Conservation (phyloP, 2,113 vertebrate genomes). For the Dromaius novaehollandiae region DNA sequence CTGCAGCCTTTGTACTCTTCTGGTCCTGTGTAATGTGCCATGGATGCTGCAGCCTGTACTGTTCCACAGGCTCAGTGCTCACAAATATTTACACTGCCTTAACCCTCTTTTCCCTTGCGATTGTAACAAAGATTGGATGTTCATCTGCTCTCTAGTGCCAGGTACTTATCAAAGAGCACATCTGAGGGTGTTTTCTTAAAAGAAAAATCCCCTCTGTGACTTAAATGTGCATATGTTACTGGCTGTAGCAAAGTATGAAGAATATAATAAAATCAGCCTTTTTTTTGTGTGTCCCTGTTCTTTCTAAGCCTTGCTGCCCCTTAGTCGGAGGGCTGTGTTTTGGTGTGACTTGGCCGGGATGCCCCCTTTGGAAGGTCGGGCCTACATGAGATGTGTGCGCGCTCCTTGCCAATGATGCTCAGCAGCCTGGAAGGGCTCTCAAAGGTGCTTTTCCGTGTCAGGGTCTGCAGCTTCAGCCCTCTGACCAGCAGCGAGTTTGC, state of each 20-base stretch:
- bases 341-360: neutral
- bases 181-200: conserved; percentile 9
- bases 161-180: neutral
- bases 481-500: neutral
- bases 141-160: neutral
- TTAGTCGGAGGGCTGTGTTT: neutral
- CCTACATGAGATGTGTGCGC: neutral
- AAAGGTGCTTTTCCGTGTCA: neutral
- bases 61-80: neutral
- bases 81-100: neutral
- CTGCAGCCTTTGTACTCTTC: neutral
- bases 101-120: neutral
- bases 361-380: neutral
- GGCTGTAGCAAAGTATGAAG: neutral
- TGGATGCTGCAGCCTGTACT: neutral
- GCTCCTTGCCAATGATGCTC: neutral
- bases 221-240: neutral
- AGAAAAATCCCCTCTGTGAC: neutral
- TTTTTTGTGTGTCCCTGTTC: neutral
- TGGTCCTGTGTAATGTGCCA: too few species aligned
- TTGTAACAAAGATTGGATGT: neutral
- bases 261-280: neutral
- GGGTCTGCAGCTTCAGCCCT: neutral
- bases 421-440: neutral
- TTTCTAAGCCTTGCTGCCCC: neutral